Evolutionary conservation across 2,797 vertebrate genomes (phyloP), one percentile per base, ranked within the genome.

Genomic region (Megalops cyprinoides): DNA sequence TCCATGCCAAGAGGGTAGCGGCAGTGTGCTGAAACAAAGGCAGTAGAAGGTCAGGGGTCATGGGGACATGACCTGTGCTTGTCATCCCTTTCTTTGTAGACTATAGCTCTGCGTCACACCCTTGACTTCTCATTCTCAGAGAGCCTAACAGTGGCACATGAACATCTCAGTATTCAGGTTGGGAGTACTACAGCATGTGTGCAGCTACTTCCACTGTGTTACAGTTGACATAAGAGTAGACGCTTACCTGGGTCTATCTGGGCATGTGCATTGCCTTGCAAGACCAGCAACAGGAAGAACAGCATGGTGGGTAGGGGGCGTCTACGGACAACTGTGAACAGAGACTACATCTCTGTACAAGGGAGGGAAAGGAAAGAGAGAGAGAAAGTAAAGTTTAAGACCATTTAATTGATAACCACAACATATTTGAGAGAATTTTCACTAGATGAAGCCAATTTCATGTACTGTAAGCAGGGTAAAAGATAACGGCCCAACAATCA

Each of bases 1-100:
- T 97, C 94, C 97, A 98, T 96, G 12, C 97, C 97, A 89, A 98
- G 84, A 51, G 97, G 93, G 82, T 96, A 97, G 77, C 97, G 96
- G 83, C 97, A 98, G 80, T 95, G 95, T 42, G 89, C 97, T 98
- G 90, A 1, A 10, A 82, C 4, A 84, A 48, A 81, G 56, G 46
- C 74, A 79, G 8, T 0, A 20, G 76, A 55, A 84, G 44, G 78
- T 73, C 65, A 56, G 51, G 42, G 58, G 60, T 37, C 37, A 73
- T 15, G 15, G 37, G 15, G 44, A 28, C 14, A 23, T 67, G 62
- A 67, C 28, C 12, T n/a, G 10, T 51, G 8, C 56, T 58, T 6
- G 20, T 6, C 9, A 8, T 25, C 6, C 56, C 1, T n/a, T 58
- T 25, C 56, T 6, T 65, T 15, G 18, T 53, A 53, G 51, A 18